Conservation (phyloP, 2,113 vertebrate species). For the Trichechus manatus region DNA sequence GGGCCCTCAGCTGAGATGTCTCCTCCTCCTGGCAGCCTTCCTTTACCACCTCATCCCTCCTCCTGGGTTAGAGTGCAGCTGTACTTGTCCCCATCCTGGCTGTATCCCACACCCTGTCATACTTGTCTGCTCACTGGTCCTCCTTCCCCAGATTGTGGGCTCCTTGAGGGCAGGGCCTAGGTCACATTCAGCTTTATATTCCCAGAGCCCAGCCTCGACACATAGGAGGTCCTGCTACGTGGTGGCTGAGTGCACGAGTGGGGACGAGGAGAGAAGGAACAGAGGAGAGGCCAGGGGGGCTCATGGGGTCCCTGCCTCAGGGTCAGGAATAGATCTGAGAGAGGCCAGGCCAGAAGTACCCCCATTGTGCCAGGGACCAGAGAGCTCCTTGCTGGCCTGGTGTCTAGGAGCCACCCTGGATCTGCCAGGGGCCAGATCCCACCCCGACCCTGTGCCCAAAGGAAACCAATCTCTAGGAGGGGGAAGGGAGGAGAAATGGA, state of each 20-base stretch:
- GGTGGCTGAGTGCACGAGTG: not conserved
- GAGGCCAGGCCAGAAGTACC: not conserved
- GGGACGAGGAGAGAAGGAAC: not conserved
- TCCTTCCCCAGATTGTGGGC: not conserved
- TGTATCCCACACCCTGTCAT: not conserved
- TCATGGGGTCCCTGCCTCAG: not conserved
- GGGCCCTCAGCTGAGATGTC: not conserved
- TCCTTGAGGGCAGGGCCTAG: not conserved
- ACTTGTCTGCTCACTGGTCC: not conserved
- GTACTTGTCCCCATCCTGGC: not conserved
- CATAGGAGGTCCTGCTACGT: not conserved
- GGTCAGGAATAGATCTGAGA: not conserved
- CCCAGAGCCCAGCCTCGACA: not conserved
- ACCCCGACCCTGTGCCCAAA: not conserved
- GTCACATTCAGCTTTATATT: not conserved
- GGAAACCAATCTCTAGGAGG: not conserved
- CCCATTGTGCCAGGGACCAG: not conserved
- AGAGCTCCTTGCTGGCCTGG: not conserved
- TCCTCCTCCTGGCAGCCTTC: constrained; percentile 55
- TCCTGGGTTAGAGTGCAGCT: not conserved
- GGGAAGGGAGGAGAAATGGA: not conserved
- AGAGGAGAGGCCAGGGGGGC: not conserved
- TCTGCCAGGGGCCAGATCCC: not conserved
- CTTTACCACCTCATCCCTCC: not conserved
- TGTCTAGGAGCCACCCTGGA: not conserved